Evolutionary conservation across 1,140 invertebrate species (phyloP).

Genomic region (Nomia melanderi): DNA sequence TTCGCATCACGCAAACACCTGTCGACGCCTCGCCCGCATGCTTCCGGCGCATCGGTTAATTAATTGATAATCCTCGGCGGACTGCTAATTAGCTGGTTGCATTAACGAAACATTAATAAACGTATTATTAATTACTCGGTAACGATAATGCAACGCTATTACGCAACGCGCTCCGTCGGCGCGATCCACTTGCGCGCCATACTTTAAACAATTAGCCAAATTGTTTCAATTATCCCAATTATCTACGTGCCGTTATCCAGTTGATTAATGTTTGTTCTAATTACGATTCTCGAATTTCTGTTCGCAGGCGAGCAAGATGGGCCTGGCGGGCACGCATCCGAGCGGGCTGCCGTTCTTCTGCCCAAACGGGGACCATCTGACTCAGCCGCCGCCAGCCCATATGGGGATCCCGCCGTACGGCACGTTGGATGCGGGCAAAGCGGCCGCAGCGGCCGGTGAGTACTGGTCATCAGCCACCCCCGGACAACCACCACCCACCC

Average conservation of each 20-base stretch:
- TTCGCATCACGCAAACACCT: constrained; percentile 28
- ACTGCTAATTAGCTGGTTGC: constrained; percentile 29
- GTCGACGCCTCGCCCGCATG: constrained; percentile 5
- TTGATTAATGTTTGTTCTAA: background rate
- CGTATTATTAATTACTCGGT: constrained; percentile 42
- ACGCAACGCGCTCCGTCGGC: background rate
- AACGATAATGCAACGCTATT: constrained; percentile 36
- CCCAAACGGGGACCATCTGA: constrained; percentile 90
- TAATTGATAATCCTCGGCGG: constrained; percentile 33
- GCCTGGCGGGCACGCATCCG: constrained; percentile 86
- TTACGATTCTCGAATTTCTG: background rate
- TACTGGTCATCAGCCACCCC: constrained; percentile 71
- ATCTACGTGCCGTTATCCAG: no score
- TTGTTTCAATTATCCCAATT: no score
- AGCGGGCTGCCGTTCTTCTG: constrained; percentile 93
- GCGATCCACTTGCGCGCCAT: background rate
- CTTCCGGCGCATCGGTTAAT: constrained; percentile 33
- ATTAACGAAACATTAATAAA: constrained; percentile 43
- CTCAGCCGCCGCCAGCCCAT: constrained; percentile 96
- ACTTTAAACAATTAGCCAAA: background rate
- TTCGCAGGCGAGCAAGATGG: constrained; percentile 95
- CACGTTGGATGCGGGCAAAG: constrained; percentile 89
- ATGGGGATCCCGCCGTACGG: constrained; percentile 97
- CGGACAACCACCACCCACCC: constrained; percentile 34
- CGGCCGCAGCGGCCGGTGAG: constrained; percentile 82